Percentiles rank a stretch among this genome's conserved stretches.
phyloP scores from a whole-genome alignment of 2,797 vertebrate species.

The Fistularia tabacaria region DNA sequence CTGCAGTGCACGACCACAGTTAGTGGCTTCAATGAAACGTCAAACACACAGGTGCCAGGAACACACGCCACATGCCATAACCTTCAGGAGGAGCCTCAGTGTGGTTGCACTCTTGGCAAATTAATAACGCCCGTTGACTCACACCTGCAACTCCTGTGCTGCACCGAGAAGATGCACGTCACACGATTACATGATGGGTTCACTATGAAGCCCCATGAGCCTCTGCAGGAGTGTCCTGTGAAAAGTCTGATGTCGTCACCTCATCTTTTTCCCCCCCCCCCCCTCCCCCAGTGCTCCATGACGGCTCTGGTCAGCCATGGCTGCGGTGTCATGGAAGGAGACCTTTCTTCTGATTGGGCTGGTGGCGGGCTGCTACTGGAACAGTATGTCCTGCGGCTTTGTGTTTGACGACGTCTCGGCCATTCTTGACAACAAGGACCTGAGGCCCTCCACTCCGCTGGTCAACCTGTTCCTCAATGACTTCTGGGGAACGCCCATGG shows the following conservation, averaged over 20 bases:
- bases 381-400: conserved; percentile 93
- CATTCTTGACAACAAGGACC: conserved; percentile 97
- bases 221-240: no score
- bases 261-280: neutral
- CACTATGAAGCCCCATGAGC: no score
- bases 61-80: no score
- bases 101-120: no score
- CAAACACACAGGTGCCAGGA: no score
- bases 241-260: neutral
- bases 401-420: conserved; percentile 98
- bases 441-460: conserved; percentile 89
- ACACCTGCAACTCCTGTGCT: no score
- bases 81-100: no score
- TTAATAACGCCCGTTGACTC: no score
- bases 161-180: no score
- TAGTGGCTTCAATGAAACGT: no score
- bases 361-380: conserved; percentile 94
- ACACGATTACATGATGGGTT: no score
- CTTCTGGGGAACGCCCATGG: conserved; percentile 99
- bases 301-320: conserved; percentile 81
- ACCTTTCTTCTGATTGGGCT: conserved; percentile 84
- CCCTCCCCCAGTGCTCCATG: conserved; percentile 69
- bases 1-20: no score
- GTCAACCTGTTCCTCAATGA: conserved; percentile 94
- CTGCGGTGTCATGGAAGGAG: conserved; percentile 87